Conservation (phyloP, 2,113 vertebrate species). For the Nicator chloris region DNA sequence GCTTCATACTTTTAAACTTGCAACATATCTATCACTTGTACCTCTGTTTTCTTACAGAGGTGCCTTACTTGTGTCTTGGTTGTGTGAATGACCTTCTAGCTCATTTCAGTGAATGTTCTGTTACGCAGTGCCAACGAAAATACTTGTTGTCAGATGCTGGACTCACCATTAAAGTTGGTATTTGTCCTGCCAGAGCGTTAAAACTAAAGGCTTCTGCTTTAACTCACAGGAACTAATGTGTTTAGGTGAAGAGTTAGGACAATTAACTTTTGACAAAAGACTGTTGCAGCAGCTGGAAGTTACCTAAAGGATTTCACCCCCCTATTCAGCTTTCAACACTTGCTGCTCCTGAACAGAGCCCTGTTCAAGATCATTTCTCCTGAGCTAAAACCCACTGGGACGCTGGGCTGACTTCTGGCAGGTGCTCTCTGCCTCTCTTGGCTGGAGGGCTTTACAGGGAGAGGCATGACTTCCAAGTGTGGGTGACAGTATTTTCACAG, state of each 20-base stretch:
- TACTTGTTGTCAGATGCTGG: not conserved
- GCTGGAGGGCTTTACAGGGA: not conserved
- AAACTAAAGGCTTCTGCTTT: not conserved
- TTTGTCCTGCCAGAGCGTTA: not conserved
- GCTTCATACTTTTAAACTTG: not conserved
- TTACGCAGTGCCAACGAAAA: not conserved
- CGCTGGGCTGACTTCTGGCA: not conserved
- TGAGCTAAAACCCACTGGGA: not conserved
- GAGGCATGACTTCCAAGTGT: not conserved
- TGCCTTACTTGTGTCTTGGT: not conserved
- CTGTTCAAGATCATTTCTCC: not conserved
- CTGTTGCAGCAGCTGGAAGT: not conserved
- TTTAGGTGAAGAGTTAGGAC: not conserved
- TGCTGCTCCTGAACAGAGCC: not conserved
- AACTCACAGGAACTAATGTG: not conserved
- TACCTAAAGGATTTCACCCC: not conserved
- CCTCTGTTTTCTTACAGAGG: not conserved
- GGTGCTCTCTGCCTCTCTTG: not conserved
- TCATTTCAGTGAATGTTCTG: not conserved
- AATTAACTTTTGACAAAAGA: not conserved
- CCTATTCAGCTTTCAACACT: accelerated
- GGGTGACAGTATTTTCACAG: not conserved
- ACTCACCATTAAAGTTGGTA: not conserved
- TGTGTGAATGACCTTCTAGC: not conserved
- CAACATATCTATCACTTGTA: not conserved